Conservation (phyloP, 1,140 invertebrate species). For the Saccostrea cuccullata region DNA sequence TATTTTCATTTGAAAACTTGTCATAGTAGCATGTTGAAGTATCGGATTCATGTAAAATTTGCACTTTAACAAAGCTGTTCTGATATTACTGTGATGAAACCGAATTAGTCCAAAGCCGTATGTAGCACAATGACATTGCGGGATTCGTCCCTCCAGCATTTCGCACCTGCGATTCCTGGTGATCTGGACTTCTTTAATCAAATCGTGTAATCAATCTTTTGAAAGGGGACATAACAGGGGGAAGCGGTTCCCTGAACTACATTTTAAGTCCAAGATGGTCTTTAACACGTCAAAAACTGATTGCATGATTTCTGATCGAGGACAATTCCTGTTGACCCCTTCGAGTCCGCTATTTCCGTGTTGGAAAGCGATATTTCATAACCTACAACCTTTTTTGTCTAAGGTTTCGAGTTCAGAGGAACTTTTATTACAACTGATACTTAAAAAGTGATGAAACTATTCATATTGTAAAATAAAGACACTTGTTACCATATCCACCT, state of each 20-base stretch:
- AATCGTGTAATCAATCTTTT: background rate
- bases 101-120: background rate
- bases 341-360: background rate
- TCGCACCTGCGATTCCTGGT: background rate
- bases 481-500: background rate
- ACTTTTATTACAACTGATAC: background rate
- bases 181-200: background rate
- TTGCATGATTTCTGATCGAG: background rate
- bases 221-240: background rate
- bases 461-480: background rate
- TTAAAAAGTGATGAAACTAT: slow-evolving; percentile 1
- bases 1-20: slow-evolving; percentile 31
- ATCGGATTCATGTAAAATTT: slow-evolving; percentile 12
- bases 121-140: background rate
- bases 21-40: slow-evolving; percentile 31
- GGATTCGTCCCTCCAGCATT: background rate
- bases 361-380: background rate
- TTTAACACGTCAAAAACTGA: background rate
- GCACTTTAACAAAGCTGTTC: slow-evolving; percentile 21
- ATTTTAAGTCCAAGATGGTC: background rate
- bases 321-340: background rate
- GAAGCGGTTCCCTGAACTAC: background rate
- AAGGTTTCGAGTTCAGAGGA: background rate
- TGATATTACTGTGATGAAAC: slow-evolving; percentile 23
- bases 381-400: background rate